Evolutionary conservation across 2,888 invertebrate genomes (phyloP).

Genomic region (Amphipyra berbera): DNA sequence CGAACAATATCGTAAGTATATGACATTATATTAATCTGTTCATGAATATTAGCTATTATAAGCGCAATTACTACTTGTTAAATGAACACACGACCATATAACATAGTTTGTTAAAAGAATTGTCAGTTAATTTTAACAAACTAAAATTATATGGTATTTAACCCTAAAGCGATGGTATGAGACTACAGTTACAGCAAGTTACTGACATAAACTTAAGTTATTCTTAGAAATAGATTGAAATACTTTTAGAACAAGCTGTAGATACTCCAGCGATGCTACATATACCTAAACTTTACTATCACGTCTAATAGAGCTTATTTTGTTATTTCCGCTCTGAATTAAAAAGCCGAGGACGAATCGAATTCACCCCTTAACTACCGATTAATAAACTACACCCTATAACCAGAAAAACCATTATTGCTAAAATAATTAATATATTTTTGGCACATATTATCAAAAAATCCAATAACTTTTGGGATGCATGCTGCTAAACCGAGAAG

Average conservation of each 20-base stretch:
- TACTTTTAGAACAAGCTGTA: conserved; percentile 8
- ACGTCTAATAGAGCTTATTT: conserved; percentile 27
- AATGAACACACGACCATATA: conserved; percentile 40
- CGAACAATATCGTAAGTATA: conserved; percentile 32
- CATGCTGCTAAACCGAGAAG: conserved; percentile 18
- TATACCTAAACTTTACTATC: conserved; percentile 30
- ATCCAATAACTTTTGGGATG: conserved; percentile 21
- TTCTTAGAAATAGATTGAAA: conserved; percentile 10
- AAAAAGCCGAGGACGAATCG: neutral
- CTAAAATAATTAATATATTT: neutral
- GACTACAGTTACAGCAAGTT: conserved; percentile 71
- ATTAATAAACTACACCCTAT: neutral
- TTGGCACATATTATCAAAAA: conserved; percentile 30
- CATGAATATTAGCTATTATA: conserved; percentile 54
- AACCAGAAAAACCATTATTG: neutral
- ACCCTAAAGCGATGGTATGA: conserved; percentile 58
- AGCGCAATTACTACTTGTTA: conserved; percentile 50
- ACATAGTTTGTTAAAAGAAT: conserved; percentile 27
- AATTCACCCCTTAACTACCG: neutral
- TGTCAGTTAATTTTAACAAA: conserved; percentile 34
- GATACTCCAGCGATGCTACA: conserved; percentile 8
- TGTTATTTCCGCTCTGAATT: conserved; percentile 20
- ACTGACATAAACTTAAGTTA: conserved; percentile 11
- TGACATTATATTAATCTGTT: conserved; percentile 29
- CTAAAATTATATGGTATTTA: conserved; percentile 29